A percentile compares a stretch with the other conserved stretches of the same genome.
These are phyloP conservation scores for Brevimyrus niger DNA, from an alignment of 2,113 vertebrate species.

Conservation along the genomic window DNA sequence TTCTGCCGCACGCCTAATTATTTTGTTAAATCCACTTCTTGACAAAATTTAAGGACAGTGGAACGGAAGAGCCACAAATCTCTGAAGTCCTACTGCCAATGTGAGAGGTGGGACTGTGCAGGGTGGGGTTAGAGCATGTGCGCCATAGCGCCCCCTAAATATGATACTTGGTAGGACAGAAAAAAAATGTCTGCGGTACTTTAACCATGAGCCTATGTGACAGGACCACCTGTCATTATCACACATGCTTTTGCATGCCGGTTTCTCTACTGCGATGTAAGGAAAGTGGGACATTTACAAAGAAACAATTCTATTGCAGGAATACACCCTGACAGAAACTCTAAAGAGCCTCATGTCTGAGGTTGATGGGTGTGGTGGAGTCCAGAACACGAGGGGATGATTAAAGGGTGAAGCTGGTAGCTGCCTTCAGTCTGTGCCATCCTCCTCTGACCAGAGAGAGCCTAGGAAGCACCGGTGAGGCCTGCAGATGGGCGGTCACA, in stretches of 20 bases:
- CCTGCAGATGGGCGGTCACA: neutral
- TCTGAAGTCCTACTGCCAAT: neutral
- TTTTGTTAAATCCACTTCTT: neutral
- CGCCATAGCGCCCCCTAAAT: neutral
- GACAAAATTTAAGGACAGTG: neutral
- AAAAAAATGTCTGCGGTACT: neutral
- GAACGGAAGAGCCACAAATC: too few relatives aligned
- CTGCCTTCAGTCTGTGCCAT: neutral
- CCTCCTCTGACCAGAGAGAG: neutral
- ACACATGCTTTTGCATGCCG: neutral
- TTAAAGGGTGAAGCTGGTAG: neutral
- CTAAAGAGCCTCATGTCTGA: neutral
- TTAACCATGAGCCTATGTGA: neutral
- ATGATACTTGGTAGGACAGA: neutral
- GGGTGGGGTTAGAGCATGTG: neutral
- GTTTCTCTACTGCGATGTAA: neutral
- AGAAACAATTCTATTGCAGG: neutral
- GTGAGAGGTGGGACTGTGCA: neutral
- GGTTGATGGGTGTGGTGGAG: neutral
- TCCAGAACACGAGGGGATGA: neutral
- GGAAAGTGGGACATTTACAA: neutral
- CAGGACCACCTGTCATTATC: neutral
- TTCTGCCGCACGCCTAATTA: constrained; percentile 26
- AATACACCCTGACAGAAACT: neutral
- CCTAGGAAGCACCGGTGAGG: neutral